Base-by-base conservation (phyloP, 2,888 invertebrate genomes). In the Leptothorax acervorum region DNA sequence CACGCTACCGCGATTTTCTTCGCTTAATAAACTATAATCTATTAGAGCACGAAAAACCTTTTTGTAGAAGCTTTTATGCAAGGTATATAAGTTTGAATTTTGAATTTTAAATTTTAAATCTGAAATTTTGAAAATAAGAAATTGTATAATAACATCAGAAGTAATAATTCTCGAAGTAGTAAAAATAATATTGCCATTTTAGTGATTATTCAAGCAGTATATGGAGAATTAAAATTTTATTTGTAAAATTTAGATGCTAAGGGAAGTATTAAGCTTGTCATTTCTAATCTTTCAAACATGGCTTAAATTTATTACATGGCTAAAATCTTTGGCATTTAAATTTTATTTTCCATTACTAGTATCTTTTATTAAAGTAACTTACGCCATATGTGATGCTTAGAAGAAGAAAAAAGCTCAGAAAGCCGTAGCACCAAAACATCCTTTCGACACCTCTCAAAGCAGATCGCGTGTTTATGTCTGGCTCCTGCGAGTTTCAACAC, bases 401-500 rank as follows among this genome's bases (percentile, higher is more conserved):
- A 42, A 68, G 39, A 45, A 70, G 31, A 51, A 78, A 39, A n/a
- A 62, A 53, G 11, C 35, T 60, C 51, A 78, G 5, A 76, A 65
- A 28, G 0, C 31, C 12, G 31, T 4, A 82, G 9, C 75, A 45
- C 68, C 79, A 45, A 70, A 79, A 83, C 84, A 84, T 84, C 5
- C 12, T 79, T 45, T 48, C 18, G 42, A 39, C 42, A 48, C 31
- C 0, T 45, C 12, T 12, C 66, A 15, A 31, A 15, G 15, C 42
- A 60, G 45, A 73, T 53, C 63, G 48, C 18, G 68, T 18, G 63
- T 3, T 62, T 31, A 31, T 12, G 11, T 28, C 75, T 31, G 28
- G 51, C 75, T 78, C 28, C 73, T 45, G 60, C n/a, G 39, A 82
- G 55, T 71, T 73, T 60, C 39, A 79, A 55, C 31, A 73, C 68